Base-by-base conservation (phyloP, 2,888 invertebrate genomes). In the Clistopyga incitator region DNA sequence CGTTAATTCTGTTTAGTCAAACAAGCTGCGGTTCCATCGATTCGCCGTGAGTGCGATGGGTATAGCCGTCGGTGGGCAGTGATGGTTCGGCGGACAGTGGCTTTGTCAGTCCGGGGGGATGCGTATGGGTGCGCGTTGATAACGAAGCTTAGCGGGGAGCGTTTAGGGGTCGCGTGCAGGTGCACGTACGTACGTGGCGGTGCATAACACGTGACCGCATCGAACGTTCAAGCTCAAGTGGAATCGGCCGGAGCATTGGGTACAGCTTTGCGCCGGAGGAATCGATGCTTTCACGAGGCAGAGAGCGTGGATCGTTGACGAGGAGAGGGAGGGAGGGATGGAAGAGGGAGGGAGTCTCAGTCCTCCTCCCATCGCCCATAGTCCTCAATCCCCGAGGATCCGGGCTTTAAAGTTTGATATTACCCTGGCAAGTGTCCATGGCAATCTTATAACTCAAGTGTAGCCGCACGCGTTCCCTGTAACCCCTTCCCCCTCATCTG, bases 341-440 rank as follows among this genome's bases (percentile, higher is more conserved):
- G 65, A 20, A 67, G 34, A 23, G 13, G 20, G 34, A 23, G 47
- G 38, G 25, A 65, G 34, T 81, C 78, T 65, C 80, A 72, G 52
- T 61, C 68, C 54, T 23, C 42, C 59, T 78, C 52, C 38, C 76
- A 23, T 52, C 67, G 54, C 18, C 78, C 67, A 72, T 71, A 71
- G 76, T 45, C 81, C 61, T 78, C 85, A 76, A 81, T 82, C 70
- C 74, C 77, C 59, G 47, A 54, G 77, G 76, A 83, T 80, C 83
- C 80, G 67, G 86, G 90, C 88, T 87, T 88, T 88, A 87, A 89
- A 90, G 90, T 90, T 91, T 91, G 88, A 91, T 91, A 91, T 91
- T 91, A 90, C 88, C 89, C 90, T 91, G 91, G 91, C 91, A 91
- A 90, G 89, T 90, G 88, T 91, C 91, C 91, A 90, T 88, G 88